Conservation (phyloP, 2,888 invertebrate species). For the Drosophila melanosoma region DNA sequence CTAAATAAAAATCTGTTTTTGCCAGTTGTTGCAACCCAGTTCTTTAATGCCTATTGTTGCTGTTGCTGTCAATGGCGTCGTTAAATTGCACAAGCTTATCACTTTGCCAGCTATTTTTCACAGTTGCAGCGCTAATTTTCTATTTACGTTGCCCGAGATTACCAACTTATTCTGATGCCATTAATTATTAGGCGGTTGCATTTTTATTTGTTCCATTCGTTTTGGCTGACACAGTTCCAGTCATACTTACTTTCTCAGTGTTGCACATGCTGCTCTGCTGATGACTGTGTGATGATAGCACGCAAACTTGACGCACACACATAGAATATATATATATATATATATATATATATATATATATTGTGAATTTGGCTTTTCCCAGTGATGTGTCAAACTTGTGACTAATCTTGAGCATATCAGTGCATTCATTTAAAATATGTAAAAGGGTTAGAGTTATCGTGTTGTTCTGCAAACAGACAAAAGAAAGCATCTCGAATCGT, state of each 20-base stretch:
- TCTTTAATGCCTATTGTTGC: not conserved
- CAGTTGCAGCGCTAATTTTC: constrained; percentile 19
- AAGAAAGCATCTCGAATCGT: not conserved
- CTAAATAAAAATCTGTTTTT: not conserved
- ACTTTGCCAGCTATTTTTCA: constrained; percentile 21
- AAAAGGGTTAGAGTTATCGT: not conserved
- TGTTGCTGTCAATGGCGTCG: constrained; percentile 33
- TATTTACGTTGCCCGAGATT: constrained; percentile 4
- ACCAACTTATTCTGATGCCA: constrained; percentile 23
- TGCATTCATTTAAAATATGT: not conserved
- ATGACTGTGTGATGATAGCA: constrained; percentile 12
- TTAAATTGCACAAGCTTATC: constrained; percentile 48
- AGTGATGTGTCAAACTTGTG: constrained; percentile 6
- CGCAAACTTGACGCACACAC: constrained; percentile 7
- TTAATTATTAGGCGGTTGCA: constrained; percentile 30
- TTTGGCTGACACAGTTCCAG: constrained; percentile 36
- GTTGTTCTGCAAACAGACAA: not conserved
- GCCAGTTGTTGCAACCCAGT: not conserved
- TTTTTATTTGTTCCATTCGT: constrained; percentile 16
- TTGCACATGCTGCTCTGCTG: constrained; percentile 13
- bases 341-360: not conserved
- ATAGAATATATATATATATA: not conserved
- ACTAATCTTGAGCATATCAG: constrained; percentile 9
- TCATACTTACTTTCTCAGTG: constrained; percentile 23
- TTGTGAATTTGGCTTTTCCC: constrained; percentile 30